These are phyloP conservation scores for Pachyuromys duprasi DNA, from an alignment of 2,797 vertebrate genomes.

Conservation along the genomic window DNA sequence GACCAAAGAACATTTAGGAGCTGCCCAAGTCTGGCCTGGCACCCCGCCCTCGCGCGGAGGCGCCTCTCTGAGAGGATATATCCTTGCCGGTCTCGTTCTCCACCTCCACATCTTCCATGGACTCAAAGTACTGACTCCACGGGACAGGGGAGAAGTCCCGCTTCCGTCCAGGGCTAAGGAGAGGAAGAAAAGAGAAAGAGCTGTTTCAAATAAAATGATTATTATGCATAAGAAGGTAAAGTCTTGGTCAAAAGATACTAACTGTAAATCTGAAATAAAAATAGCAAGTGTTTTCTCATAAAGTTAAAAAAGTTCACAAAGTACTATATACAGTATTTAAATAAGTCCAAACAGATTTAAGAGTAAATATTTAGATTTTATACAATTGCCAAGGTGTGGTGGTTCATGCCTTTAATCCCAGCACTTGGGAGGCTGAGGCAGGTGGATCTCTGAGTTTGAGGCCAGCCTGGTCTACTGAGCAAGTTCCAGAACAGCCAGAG, in stretches of 20 bases:
- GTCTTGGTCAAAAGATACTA: slow-evolving; percentile 63
- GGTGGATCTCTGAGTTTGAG: neutral
- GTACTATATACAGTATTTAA: slow-evolving; percentile 19
- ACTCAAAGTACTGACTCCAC: slow-evolving; percentile 99
- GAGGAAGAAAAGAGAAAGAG: neutral
- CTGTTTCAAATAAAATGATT: slow-evolving; percentile 58
- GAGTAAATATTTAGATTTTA: slow-evolving; percentile 30
- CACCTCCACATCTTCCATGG: slow-evolving; percentile 97
- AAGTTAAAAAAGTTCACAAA: slow-evolving; percentile 42
- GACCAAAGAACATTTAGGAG: slow-evolving; percentile 37
- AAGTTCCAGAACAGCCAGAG: neutral
- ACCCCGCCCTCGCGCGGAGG: neutral
- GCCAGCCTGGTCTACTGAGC: neutral
- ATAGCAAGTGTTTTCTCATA: slow-evolving; percentile 32
- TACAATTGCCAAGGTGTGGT: neutral
- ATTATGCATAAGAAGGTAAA: slow-evolving; percentile 53
- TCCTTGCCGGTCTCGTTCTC: slow-evolving; percentile 96
- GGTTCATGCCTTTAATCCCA: neutral
- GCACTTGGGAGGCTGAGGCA: neutral
- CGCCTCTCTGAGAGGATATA: slow-evolving; percentile 92
- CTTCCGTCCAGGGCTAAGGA: slow-evolving; percentile 94
- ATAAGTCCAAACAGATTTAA: slow-evolving; percentile 46
- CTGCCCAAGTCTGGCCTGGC: fast-evolving
- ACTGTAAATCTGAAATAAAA: slow-evolving; percentile 63
- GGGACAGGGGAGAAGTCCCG: slow-evolving; percentile 95